Conservation (phyloP, 2,888 invertebrate species). For the Eustalomyia histrio region DNA sequence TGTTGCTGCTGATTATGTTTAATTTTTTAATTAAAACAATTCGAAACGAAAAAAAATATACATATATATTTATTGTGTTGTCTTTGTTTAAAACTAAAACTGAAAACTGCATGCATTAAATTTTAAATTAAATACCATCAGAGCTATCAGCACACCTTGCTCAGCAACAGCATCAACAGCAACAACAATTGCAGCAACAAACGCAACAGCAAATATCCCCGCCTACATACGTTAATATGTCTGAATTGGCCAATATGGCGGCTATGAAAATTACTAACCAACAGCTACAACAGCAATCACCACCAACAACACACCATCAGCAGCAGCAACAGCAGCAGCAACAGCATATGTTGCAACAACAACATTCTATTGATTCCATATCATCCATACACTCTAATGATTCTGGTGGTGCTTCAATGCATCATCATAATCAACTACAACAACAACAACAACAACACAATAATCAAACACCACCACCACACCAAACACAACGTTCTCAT, state of each 20-base stretch:
- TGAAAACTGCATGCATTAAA: slow-evolving; percentile 59
- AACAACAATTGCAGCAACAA: slow-evolving; percentile 70
- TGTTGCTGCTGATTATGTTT: slow-evolving; percentile 52
- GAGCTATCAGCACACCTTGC: slow-evolving; percentile 77
- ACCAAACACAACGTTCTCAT: slow-evolving; percentile 72
- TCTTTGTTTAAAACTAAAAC: slow-evolving; percentile 29
- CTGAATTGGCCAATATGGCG: slow-evolving; percentile 90
- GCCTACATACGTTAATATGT: slow-evolving; percentile 95
- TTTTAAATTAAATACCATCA: slow-evolving; percentile 61
- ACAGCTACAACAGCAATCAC: slow-evolving; percentile 68
- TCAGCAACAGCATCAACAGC: slow-evolving; percentile 72
- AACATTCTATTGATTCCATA: slow-evolving; percentile 80
- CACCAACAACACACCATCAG: slow-evolving; percentile 26
- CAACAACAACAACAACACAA: slow-evolving; percentile 55
- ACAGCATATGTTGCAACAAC: slow-evolving; percentile 80
- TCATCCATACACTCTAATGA: slow-evolving; percentile 78
- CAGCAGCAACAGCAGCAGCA: slow-evolving; percentile 57
- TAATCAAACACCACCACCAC: slow-evolving; percentile 50
- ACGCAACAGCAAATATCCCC: slow-evolving; percentile 78
- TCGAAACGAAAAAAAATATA: slow-evolving; percentile 4
- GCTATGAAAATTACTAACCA: slow-evolving; percentile 85
- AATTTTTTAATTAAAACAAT: slow-evolving; percentile 39
- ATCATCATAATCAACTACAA: slow-evolving; percentile 66
- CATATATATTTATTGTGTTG: slow-evolving; percentile 48
- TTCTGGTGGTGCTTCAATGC: slow-evolving; percentile 69